Percentiles rank a stretch among this genome's conserved stretches.
Evolutionary conservation across 1,140 invertebrate genomes (phyloP).

Genomic region (Drosophila arawakana): DNA sequence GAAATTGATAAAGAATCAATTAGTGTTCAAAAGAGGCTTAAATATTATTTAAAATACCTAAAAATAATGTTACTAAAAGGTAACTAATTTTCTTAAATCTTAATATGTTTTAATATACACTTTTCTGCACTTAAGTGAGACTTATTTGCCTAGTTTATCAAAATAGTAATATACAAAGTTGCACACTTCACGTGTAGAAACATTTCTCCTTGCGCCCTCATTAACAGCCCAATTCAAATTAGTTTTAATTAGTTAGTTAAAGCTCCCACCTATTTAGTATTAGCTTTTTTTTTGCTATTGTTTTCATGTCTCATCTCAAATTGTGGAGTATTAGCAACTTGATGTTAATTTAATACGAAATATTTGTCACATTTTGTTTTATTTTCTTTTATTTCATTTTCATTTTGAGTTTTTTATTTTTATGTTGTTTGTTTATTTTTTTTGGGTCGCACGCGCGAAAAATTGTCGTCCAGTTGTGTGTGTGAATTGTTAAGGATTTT

Average conservation of each 20-base stretch:
- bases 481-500: conserved; percentile 22
- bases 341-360: conserved; percentile 42
- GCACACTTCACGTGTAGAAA: conserved; percentile 6
- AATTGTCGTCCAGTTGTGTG: conserved; percentile 24
- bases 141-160: too few relatives aligned
- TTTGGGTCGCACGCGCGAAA: conserved; percentile 34
- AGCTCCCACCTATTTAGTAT: conserved; percentile 2
- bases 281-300: neutral
- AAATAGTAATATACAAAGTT: neutral
- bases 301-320: neutral
- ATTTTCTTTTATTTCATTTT: neutral
- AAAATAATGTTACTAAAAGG: too few relatives aligned
- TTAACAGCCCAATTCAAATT: conserved; percentile 30
- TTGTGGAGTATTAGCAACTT: conserved; percentile 32
- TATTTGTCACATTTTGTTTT: conserved; percentile 35
- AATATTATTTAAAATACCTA: too few relatives aligned
- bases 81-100: too few relatives aligned
- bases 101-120: too few relatives aligned
- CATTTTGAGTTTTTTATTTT: neutral
- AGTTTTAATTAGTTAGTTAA: conserved; percentile 29
- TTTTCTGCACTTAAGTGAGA: too few relatives aligned
- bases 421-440: conserved; percentile 20
- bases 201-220: conserved; percentile 31
- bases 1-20: too few relatives aligned
- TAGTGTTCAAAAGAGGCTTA: too few relatives aligned